Evolutionary conservation across 2,797 vertebrate genomes (phyloP), one percentile per base, ranked within the genome.

Genomic region (Macropodus opercularis): DNA sequence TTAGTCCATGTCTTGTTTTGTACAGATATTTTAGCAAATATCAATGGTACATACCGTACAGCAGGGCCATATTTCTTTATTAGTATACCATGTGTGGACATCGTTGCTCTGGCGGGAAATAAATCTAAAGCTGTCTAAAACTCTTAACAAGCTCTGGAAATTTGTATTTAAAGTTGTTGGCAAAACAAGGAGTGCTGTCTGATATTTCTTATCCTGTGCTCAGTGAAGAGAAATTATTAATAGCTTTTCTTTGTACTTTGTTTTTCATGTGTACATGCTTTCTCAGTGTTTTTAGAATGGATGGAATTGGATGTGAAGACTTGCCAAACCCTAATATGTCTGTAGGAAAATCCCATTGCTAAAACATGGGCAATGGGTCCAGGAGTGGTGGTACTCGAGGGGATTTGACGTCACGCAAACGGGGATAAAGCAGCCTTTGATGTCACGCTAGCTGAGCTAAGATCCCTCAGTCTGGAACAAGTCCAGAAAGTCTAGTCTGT

Each of bases 391-490:
- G 22, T 38, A 42, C 72, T 75, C 32, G 1, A 69, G 62, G 61
- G 79, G 73, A 82, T 83, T 85, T 83, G 68, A 82, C 56, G 40
- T 87, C 63, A 83, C 3, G 9, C 57, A 63, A 64, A 65, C 58
- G 13, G 13, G 75, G 65, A 86, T 83, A 60, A 87, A 84, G 72
- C 46, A 2, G 34, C 56, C 79, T 89, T 87, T 88, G 77, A 86
- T 85, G 75, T 77, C 71, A 61, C 29, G 60, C 48, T 75, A 75
- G 79, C 79, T 46, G 42, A 83, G 79, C 51, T 9, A 58, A 80
- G 68, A 78, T 26, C 34, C 47, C 62, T 59, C 49, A 22, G 59
- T 41, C 49, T 85, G 83, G 70, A 83, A 36, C 49, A 34, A 56
- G 55, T 63, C 80, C 85, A 85, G 31, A 49, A 63, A 31, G 76